Evolutionary conservation across 92 coral and sea anemone genomes (phyloP).

Genomic region (Umimayanthus chanpuru): DNA sequence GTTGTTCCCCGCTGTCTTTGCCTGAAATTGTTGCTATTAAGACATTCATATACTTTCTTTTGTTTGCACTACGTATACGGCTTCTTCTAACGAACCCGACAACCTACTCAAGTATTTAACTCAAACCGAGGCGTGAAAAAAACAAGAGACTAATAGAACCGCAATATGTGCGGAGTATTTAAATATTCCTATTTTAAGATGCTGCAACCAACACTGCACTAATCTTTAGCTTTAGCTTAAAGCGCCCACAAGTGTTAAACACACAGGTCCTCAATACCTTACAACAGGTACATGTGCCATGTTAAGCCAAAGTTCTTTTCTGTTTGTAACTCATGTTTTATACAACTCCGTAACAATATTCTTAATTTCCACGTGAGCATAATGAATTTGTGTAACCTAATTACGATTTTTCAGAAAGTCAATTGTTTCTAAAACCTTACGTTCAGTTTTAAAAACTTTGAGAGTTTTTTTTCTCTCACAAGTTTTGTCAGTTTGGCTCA

Average conservation of each 20-base stretch:
- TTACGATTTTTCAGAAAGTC: too few relatives aligned
- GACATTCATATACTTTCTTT: not conserved
- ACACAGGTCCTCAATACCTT: not conserved
- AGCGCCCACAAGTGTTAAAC: too few relatives aligned
- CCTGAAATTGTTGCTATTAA: not conserved
- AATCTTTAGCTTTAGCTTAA: too few relatives aligned
- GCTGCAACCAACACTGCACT: not conserved
- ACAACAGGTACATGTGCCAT: not conserved
- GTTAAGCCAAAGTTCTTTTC: too few relatives aligned
- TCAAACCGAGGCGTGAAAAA: not conserved
- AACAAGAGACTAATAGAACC: not conserved
- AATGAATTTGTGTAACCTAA: too few relatives aligned
- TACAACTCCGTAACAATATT: not conserved
- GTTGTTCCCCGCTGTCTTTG: not conserved
- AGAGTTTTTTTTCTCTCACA: too few relatives aligned
- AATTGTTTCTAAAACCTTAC: too few relatives aligned
- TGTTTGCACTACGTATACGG: not conserved
- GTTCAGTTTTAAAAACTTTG: too few relatives aligned
- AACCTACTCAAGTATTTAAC: not conserved
- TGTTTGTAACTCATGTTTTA: not conserved
- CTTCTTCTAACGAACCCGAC: not conserved
- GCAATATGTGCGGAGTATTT: not conserved
- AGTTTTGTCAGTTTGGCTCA: too few relatives aligned
- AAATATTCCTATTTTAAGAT: too few relatives aligned
- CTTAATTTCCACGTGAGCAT: too few relatives aligned